These are phyloP conservation scores for Syrmaticus mikado DNA, from an alignment of 2,113 vertebrate species.

Conservation along the genomic window DNA sequence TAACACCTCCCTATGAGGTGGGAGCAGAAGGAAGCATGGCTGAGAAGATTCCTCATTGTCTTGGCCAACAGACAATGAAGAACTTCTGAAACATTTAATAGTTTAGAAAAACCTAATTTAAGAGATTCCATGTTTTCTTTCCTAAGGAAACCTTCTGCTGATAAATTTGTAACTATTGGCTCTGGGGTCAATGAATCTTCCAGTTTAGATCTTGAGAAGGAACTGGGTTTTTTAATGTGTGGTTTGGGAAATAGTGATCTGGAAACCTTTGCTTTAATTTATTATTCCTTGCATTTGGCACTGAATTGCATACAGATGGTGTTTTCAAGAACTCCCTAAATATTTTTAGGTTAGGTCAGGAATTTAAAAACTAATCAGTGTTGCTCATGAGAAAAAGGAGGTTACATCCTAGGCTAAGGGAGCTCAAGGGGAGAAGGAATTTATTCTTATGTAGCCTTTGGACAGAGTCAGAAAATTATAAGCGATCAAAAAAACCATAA, in stretches of 20 bases:
- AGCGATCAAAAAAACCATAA: background rate
- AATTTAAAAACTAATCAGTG: conserved; percentile 19
- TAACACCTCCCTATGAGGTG: background rate
- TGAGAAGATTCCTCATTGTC: background rate
- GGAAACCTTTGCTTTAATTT: conserved; percentile 1
- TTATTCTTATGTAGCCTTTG: background rate
- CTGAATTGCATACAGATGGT: background rate
- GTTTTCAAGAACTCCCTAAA: conserved; percentile 45
- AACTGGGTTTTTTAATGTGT: background rate
- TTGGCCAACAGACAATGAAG: background rate
- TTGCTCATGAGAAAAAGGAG: background rate
- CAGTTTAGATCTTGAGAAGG: background rate
- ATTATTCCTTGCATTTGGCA: conserved; percentile 9
- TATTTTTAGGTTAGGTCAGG: conserved; percentile 14
- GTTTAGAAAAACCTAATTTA: background rate
- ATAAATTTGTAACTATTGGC: background rate
- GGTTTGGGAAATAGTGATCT: background rate
- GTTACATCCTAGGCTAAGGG: background rate
- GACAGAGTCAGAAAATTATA: conserved; percentile 6
- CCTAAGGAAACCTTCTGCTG: background rate
- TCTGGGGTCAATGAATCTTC: background rate
- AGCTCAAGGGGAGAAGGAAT: background rate
- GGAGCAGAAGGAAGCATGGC: background rate
- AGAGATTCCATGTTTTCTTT: background rate
- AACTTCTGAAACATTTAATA: background rate